phyloP scores from a whole-genome alignment of 2,113 vertebrate genomes.

The Tiliqua scincoides region DNA sequence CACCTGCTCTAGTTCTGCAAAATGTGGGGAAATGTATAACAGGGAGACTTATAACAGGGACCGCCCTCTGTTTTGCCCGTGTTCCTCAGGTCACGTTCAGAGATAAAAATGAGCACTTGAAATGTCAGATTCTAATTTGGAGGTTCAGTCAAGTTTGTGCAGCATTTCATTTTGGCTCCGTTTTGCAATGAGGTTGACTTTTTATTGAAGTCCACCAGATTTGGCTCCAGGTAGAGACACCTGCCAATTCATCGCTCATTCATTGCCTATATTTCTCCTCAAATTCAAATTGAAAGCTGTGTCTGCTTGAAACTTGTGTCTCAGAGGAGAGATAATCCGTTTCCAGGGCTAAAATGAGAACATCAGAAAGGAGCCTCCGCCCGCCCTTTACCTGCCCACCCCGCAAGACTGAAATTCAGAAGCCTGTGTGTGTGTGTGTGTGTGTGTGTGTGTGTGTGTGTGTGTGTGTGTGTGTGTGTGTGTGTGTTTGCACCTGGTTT shows the following conservation, averaged over 20 bases:
- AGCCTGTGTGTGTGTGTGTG: too few species aligned
- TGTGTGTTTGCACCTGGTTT: not conserved
- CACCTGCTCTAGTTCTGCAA: too few species aligned
- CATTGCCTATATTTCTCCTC: not conserved
- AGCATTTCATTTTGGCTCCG: not conserved
- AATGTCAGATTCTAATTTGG: not conserved
- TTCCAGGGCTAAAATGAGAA: not conserved
- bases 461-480: too few species aligned
- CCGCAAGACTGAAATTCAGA: not conserved
- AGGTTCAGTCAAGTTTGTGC: not conserved
- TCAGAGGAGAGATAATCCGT: not conserved
- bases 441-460: too few species aligned
- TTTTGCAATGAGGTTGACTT: not conserved
- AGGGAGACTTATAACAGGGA: too few species aligned
- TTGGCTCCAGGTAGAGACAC: not conserved
- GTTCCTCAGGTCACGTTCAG: not conserved
- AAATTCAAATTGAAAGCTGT: not conserved
- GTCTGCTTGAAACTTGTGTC: not conserved
- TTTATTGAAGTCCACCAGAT: not conserved
- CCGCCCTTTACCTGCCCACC: too few species aligned
- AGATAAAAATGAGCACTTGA: not conserved
- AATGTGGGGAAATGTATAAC: too few species aligned
- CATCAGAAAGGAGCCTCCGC: not conserved
- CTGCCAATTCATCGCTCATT: too few species aligned
- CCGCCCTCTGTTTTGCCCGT: not conserved